Evolutionary conservation across 2,113 vertebrate species (phyloP).

Genomic region (Orycteropus afer): DNA sequence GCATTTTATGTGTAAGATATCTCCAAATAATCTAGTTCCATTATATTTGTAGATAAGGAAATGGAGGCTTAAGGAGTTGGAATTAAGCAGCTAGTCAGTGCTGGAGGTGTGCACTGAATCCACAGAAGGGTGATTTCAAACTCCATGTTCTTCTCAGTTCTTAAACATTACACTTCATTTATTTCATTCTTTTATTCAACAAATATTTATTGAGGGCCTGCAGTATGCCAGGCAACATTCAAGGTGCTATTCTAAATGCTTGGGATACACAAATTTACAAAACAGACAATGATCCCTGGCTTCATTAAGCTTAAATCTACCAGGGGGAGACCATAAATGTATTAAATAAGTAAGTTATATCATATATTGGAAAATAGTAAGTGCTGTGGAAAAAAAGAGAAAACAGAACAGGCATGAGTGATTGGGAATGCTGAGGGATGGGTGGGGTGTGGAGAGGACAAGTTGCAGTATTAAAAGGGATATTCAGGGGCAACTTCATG

Average conservation of each 20-base stretch:
- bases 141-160: background rate
- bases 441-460: no score
- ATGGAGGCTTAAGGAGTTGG: background rate
- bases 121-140: background rate
- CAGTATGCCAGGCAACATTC: background rate
- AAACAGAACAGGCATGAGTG: background rate
- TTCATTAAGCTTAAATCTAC: background rate
- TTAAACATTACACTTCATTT: background rate
- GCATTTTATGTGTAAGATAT: no score
- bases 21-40: background rate
- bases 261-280: background rate
- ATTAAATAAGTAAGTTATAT: background rate
- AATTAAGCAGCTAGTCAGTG: background rate
- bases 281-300: background rate
- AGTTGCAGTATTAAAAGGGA: fast-evolving
- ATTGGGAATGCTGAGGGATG: background rate
- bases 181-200: background rate
- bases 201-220: background rate
- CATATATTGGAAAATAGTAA: background rate
- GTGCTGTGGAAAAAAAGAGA: background rate
- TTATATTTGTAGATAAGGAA: background rate
- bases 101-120: background rate
- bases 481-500: background rate
- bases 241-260: background rate
- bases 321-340: background rate